These are phyloP conservation scores for Scopus umbretta DNA, from an alignment of 2,113 vertebrate genomes.

Conservation along the genomic window DNA sequence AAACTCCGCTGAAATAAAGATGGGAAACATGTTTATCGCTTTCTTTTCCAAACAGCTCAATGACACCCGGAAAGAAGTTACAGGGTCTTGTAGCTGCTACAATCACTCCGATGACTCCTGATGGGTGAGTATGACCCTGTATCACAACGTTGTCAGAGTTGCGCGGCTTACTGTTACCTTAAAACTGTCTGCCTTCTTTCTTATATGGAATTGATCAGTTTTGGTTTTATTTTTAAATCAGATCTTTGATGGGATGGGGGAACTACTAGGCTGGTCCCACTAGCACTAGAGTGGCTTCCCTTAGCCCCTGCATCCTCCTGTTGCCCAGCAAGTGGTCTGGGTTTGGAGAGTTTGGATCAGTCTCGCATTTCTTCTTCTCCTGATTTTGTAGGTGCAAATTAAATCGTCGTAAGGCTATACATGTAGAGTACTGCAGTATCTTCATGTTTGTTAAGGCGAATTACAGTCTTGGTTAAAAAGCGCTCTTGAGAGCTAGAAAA, in stretches of 20 bases:
- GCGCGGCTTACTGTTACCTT: not conserved
- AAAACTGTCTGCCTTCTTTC: not conserved
- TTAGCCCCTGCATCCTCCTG: not conserved
- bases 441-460: not conserved
- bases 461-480: not conserved
- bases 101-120: slow-evolving; percentile 84
- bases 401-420: not conserved
- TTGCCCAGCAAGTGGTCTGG: not conserved
- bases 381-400: not conserved
- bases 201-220: not conserved
- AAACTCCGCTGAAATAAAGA: not conserved
- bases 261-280: not conserved
- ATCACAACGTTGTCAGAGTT: not conserved
- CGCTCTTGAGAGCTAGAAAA: not conserved
- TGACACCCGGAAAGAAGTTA: slow-evolving; percentile 67
- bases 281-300: not conserved
- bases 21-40: not conserved
- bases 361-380: not conserved
- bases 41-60: not conserved
- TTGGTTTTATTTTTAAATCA: not conserved
- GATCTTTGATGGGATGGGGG: not conserved
- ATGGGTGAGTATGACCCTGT: slow-evolving; percentile 74
- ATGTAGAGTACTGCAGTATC: not conserved
- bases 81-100: slow-evolving; percentile 88
- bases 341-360: not conserved